Percentiles rank a stretch among this genome's conserved stretches.
Conservation (phyloP, 2,888 invertebrate species). For the Neoscelio sp. region DNA sequence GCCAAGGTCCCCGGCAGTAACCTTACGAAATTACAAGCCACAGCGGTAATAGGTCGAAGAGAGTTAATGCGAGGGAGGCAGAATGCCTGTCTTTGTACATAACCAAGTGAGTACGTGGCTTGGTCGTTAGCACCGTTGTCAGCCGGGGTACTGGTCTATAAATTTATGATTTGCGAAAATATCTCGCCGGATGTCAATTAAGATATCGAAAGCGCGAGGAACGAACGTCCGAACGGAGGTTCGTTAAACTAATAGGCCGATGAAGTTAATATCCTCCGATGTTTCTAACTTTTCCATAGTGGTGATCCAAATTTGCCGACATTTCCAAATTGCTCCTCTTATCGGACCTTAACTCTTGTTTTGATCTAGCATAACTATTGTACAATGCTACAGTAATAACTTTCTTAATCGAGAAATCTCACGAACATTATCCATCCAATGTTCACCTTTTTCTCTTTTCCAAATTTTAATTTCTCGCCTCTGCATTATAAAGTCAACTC, state of each 20-base stretch:
- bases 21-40: constrained; percentile 73
- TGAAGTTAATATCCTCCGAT: no score
- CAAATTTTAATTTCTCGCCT: no score
- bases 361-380: no score
- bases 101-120: constrained; percentile 55
- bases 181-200: constrained; percentile 76
- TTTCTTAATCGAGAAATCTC: no score
- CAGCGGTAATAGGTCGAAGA: constrained; percentile 74
- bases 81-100: constrained; percentile 67
- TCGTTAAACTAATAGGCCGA: constrained; percentile 38
- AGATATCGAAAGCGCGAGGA: constrained; percentile 75
- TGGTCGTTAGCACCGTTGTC: constrained; percentile 74
- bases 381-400: no score
- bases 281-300: constrained; percentile 3
- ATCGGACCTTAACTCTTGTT: no score
- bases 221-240: constrained; percentile 45
- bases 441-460: no score
- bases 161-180: constrained; percentile 78
- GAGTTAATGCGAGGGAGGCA: constrained; percentile 61
- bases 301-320: neutral
- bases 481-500: no score
- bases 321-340: no score
- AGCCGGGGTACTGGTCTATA: constrained; percentile 75
- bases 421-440: no score
- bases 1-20: constrained; percentile 64